These are phyloP conservation scores for Abramis brama DNA, from an alignment of 2,113 vertebrate genomes.

Conservation along the genomic window DNA sequence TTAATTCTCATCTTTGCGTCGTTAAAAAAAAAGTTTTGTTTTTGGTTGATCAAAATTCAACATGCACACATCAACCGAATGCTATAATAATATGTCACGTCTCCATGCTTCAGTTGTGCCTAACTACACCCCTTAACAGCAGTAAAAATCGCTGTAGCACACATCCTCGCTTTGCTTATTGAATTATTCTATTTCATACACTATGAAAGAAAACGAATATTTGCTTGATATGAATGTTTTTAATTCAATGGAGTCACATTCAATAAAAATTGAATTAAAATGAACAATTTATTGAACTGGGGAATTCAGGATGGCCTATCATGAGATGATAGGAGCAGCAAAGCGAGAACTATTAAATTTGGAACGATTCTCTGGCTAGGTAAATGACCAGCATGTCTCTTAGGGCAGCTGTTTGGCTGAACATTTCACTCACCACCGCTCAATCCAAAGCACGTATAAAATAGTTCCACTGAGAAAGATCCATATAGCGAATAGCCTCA, in stretches of 20 bases:
- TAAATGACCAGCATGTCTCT: constrained; percentile 22
- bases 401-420: constrained; percentile 14
- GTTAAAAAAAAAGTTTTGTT: not conserved
- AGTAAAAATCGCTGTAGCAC: not conserved
- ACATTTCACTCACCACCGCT: constrained; percentile 1
- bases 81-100: not conserved
- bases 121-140: constrained; percentile 5
- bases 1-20: not conserved
- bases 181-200: not conserved
- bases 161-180: not conserved
- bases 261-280: constrained; percentile 6
- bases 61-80: not conserved
- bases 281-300: constrained; percentile 1
- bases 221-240: constrained; percentile 1
- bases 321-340: constrained; percentile 28
- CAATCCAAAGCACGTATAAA: constrained; percentile 11
- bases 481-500: not conserved
- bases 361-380: constrained; percentile 3
- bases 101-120: not conserved
- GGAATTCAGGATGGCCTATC: constrained; percentile 4
- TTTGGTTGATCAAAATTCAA: not conserved
- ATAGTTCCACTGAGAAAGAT: not conserved
- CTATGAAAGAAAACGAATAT: not conserved
- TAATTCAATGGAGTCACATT: constrained; percentile 7
- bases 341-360: constrained; percentile 25